Percentiles rank a stretch among this genome's conserved stretches.
phyloP scores from a whole-genome alignment of 2,113 vertebrate genomes.

The Siniperca knerii region DNA sequence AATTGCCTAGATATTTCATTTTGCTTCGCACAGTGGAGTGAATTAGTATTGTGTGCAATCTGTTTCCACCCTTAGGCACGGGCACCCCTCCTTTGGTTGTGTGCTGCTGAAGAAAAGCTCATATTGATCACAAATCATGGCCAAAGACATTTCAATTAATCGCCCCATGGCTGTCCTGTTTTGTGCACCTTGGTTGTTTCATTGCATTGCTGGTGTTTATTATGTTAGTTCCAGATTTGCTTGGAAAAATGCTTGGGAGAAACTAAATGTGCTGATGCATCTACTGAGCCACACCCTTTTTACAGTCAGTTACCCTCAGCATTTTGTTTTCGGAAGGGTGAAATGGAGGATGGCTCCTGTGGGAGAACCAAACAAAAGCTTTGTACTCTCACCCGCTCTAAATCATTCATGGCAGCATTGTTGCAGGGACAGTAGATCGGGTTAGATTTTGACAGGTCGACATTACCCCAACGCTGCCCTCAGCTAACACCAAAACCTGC shows the following conservation, averaged over 20 bases:
- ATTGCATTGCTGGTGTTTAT: slow-evolving; percentile 28
- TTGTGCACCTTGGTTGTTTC: slow-evolving; percentile 29
- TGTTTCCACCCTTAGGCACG: slow-evolving; percentile 53
- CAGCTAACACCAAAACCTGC: slow-evolving; percentile 52
- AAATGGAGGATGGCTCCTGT: slow-evolving; percentile 61
- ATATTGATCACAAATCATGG: slow-evolving; percentile 69
- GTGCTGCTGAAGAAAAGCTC: slow-evolving; percentile 34
- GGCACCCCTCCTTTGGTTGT: slow-evolving; percentile 31
- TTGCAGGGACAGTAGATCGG: slow-evolving; percentile 32
- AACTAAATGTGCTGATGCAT: slow-evolving; percentile 8
- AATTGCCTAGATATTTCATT: slow-evolving; percentile 67
- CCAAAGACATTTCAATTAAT: slow-evolving; percentile 64
- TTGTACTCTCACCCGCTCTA: slow-evolving; percentile 48
- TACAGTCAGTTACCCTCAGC: slow-evolving; percentile 52
- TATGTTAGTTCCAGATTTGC: not conserved
- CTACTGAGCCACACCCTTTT: slow-evolving; percentile 49
- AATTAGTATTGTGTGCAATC: slow-evolving; percentile 62
- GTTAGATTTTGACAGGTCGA: slow-evolving; percentile 50
- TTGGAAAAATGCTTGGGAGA: not conserved
- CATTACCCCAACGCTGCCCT: slow-evolving; percentile 45
- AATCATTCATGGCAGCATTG: slow-evolving; percentile 73
- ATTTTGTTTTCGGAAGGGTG: slow-evolving; percentile 55
- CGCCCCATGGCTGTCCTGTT: slow-evolving; percentile 43
- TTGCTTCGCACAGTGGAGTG: slow-evolving; percentile 21
- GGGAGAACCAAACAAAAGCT: slow-evolving; percentile 72